Percentiles rank a stretch among this genome's conserved stretches.
Conservation (phyloP, 2,888 invertebrate species). For the Euproctis similis region DNA sequence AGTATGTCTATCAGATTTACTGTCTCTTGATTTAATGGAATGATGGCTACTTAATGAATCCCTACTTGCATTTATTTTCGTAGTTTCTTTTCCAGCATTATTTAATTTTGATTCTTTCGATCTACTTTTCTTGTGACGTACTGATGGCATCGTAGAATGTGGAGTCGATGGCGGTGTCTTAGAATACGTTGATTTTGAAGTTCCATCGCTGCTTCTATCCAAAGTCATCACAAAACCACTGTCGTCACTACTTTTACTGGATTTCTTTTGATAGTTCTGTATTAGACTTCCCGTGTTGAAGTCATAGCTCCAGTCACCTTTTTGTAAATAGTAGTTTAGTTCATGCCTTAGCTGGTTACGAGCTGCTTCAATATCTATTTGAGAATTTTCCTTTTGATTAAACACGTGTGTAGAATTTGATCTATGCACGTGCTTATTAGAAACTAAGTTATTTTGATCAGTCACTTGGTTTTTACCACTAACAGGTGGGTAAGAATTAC, state of each 20-base stretch:
- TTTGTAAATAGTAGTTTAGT: conserved; percentile 67
- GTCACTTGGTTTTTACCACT: conserved; percentile 73
- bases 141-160: conserved; percentile 64
- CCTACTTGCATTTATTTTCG: conserved; percentile 64
- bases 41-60: conserved; percentile 72
- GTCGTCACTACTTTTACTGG: conserved; percentile 69
- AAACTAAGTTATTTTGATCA: conserved; percentile 66
- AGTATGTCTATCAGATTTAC: conserved; percentile 65
- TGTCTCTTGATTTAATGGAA: conserved; percentile 66
- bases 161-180: conserved; percentile 69
- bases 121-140: conserved; percentile 65
- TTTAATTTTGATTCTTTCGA: conserved; percentile 66
- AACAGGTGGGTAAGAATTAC: conserved; percentile 78
- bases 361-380: conserved; percentile 63
- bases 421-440: conserved; percentile 75
- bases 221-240: conserved; percentile 71
- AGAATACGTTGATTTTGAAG: conserved; percentile 66
- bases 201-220: conserved; percentile 69
- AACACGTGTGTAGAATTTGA: conserved; percentile 79
- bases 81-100: conserved; percentile 50
- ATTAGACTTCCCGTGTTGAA: conserved; percentile 67
- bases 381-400: conserved; percentile 61
- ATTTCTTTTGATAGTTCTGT: conserved; percentile 70
- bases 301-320: conserved; percentile 71
- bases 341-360: conserved; percentile 66